Evolutionary conservation across 1,140 invertebrate species (phyloP).

Genomic region (Cryptotermes secundus): DNA sequence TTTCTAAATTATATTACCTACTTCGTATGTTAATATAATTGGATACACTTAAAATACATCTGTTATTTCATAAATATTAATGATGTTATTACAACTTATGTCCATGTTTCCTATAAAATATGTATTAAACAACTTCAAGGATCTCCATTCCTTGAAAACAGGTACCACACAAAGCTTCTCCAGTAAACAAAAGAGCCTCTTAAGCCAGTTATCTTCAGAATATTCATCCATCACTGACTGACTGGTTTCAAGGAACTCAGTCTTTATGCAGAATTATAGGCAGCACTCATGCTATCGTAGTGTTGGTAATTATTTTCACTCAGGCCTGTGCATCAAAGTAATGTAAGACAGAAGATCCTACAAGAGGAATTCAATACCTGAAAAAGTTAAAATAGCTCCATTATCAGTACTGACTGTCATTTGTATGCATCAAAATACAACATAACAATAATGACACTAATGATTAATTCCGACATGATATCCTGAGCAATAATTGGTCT

Average conservation of each 20-base stretch:
- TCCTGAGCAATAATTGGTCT: too few species aligned
- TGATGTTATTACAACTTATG: background rate
- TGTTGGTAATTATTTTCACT: background rate
- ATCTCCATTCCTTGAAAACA: background rate
- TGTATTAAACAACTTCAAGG: background rate
- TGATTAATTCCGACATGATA: too few species aligned
- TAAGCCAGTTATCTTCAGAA: background rate
- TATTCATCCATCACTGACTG: too few species aligned
- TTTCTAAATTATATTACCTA: background rate
- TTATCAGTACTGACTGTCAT: too few species aligned
- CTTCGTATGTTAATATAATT: background rate
- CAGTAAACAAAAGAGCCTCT: background rate
- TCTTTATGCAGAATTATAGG: too few species aligned
- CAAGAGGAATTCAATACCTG: too few species aligned
- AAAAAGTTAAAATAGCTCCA: too few species aligned
- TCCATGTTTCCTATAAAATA: background rate
- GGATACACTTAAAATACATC: background rate
- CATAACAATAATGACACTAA: too few species aligned
- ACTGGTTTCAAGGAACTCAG: too few species aligned
- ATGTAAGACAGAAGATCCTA: too few species aligned
- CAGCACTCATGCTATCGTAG: background rate
- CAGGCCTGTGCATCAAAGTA: background rate
- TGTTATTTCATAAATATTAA: conserved; percentile 19
- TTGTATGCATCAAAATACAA: too few species aligned
- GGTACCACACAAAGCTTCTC: background rate